These are phyloP conservation scores for Euproctis similis DNA, from an alignment of 2,888 invertebrate genomes.

Conservation along the genomic window DNA sequence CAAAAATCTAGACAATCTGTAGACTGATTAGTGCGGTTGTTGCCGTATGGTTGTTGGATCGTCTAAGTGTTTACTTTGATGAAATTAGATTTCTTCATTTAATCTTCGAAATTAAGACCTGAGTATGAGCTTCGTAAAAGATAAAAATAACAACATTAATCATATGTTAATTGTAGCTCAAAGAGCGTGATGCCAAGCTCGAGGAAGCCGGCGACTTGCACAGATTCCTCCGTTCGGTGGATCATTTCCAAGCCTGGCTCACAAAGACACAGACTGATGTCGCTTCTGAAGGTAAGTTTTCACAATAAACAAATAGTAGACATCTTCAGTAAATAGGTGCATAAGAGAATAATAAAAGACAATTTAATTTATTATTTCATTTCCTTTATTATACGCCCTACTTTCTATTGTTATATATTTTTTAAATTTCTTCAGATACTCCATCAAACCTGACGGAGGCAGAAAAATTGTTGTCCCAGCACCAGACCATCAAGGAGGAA, in stretches of 20 bases:
- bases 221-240: conserved; percentile 97
- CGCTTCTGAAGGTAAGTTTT: conserved; percentile 83
- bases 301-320: not conserved
- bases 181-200: conserved; percentile 97
- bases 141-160: not conserved
- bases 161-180: conserved; percentile 80
- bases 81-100: too few species aligned
- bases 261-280: conserved; percentile 99
- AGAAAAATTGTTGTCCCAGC: conserved; percentile 96
- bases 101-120: too few species aligned
- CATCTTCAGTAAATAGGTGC: too few species aligned
- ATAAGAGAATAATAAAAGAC: too few species aligned
- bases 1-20: too few species aligned
- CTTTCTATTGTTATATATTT: not conserved
- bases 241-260: conserved; percentile 99
- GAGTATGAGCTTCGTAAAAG: not conserved
- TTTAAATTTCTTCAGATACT: conserved; percentile 81
- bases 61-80: too few species aligned
- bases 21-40: too few species aligned
- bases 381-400: too few species aligned
- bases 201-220: conserved; percentile 99
- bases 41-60: too few species aligned
- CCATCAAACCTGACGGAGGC: conserved; percentile 96
- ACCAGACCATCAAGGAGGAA: conserved; percentile 98
- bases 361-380: too few species aligned